Percentiles rank a stretch among this genome's conserved stretches.
phyloP scores from a whole-genome alignment of 2,797 vertebrate genomes.

The Galaxias olidus region DNA sequence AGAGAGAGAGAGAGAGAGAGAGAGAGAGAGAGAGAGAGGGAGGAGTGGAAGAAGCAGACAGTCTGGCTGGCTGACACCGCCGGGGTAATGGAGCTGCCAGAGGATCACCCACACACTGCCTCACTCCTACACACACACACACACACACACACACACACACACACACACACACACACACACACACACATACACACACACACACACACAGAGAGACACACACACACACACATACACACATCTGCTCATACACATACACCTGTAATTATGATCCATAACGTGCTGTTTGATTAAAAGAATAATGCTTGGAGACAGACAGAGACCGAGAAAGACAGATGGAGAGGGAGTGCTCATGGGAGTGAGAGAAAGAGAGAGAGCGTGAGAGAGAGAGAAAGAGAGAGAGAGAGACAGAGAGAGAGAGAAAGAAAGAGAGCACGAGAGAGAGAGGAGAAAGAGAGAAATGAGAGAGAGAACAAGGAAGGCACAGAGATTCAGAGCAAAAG shows the following conservation, averaged over 20 bases:
- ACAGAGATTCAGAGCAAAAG: too few relatives aligned
- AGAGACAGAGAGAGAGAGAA: not conserved
- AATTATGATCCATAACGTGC: too few relatives aligned
- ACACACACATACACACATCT: not conserved
- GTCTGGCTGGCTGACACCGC: constrained; percentile 51
- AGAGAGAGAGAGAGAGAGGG: not conserved
- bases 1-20: not conserved
- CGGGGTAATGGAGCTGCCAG: constrained; percentile 72
- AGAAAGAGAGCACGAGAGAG: constrained; percentile 37
- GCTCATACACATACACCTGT: constrained; percentile 11
- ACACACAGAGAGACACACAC: not conserved
- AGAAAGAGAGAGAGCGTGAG: constrained; percentile 20
- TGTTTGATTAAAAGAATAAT: too few relatives aligned
- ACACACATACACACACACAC: constrained; percentile 20
- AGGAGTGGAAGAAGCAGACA: not conserved
- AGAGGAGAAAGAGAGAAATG: not conserved
- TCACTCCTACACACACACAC: constrained; percentile 20
- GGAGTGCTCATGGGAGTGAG: not conserved
- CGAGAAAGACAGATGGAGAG: too few relatives aligned
- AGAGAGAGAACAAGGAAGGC: too few relatives aligned
- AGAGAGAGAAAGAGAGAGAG: not conserved
- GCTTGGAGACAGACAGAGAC: too few relatives aligned
- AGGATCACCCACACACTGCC: constrained; percentile 34
- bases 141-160: constrained; percentile 28
- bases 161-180: constrained; percentile 19